These are phyloP conservation scores for Micromys minutus DNA, from an alignment of 2,113 vertebrate species.

Conservation along the genomic window DNA sequence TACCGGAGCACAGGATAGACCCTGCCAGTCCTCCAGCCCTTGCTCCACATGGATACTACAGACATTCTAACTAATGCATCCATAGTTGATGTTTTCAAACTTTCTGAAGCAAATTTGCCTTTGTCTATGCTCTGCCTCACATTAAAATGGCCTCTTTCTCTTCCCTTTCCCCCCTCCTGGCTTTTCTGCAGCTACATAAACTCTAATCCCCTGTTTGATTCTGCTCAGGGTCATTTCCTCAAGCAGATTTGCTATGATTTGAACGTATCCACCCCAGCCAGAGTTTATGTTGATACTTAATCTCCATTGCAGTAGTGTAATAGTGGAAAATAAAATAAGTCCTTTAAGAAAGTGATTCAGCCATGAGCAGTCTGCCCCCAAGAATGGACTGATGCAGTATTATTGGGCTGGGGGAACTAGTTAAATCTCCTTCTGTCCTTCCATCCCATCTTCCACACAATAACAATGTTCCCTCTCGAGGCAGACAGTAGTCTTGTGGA, in stretches of 20 bases:
- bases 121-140: not conserved
- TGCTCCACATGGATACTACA: too few relatives aligned
- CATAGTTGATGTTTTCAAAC: not conserved
- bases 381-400: not conserved
- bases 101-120: not conserved
- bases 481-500: not conserved
- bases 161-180: not conserved
- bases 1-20: not conserved
- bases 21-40: not conserved
- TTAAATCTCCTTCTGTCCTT: not conserved
- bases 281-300: not conserved
- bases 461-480: not conserved
- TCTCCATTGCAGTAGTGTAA: not conserved
- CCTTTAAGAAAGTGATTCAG: not conserved
- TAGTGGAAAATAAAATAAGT: not conserved
- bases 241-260: not conserved
- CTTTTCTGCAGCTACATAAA: constrained; percentile 13
- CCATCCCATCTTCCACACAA: not conserved
- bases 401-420: not conserved
- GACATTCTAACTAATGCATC: not conserved
- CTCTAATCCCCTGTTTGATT: not conserved
- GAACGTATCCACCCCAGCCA: not conserved
- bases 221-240: constrained; percentile 11
- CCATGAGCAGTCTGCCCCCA: not conserved
- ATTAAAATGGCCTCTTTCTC: not conserved